Base-by-base conservation (phyloP, 2,797 vertebrate species). In the Loriculus beryllinus region DNA sequence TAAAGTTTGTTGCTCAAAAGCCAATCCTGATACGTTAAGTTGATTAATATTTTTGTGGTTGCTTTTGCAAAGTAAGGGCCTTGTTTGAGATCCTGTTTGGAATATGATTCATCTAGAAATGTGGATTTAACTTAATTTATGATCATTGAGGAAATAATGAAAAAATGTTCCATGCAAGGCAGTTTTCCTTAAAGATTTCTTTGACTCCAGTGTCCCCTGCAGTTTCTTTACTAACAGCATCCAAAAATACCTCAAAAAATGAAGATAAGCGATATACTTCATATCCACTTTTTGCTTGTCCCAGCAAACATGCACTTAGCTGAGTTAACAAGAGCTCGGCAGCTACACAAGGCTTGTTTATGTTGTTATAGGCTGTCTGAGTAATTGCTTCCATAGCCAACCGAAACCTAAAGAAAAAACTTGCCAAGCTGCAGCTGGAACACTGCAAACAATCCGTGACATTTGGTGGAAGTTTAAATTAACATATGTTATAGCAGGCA, bases 381-480 rank as follows among this genome's bases (percentile, higher is more conserved):
- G 74, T 88, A 92, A 95, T 93, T 23, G 19, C 63, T 95, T 88
- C 64, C 83, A 93, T 84, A 92, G 67, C 88, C 86, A 95, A 82
- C 48, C 3, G 22, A 95, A 96, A 93, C 88, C 89, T 93, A 82
- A 89, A 94, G 92, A 86, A 96, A 84, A 85, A 86, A 67, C 37
- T 88, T 91, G 65, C 86, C 78, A 77, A 75, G 92, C 82, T 96
- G 92, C 88, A 93, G 94, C 90, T 96, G 86, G 67, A 93, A 54
- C 39, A 74, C 45, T 69, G 63, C 75, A 96, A 89, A 90, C 93
- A 95, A 92, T 91, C 75, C 74, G 28, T 86, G 86, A 81, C 94
- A 92, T 92, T 93, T 94, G 95, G 95, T 91, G 87, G 70, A 94
- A 93, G 93, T 92, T 96, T 95, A 94, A 92, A 94, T 96, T 96